Evolutionary conservation across 2,888 invertebrate species (phyloP).

Genomic region (Lasioglossum vierecki): DNA sequence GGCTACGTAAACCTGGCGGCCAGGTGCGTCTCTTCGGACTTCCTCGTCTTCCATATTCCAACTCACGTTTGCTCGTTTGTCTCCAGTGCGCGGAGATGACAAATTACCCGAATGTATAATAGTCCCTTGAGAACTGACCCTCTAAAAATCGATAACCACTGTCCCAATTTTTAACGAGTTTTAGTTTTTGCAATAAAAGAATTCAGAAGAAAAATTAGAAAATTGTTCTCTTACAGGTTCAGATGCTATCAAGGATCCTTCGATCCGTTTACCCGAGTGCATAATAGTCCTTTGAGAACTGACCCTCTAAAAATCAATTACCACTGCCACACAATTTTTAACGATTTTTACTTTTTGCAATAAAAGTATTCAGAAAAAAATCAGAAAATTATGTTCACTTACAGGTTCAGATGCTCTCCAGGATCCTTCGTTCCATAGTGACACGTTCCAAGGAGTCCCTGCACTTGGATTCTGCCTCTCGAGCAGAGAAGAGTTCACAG

Average conservation of each 20-base stretch:
- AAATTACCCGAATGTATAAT: not conserved
- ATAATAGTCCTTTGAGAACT: not conserved
- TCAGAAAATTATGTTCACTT: not conserved
- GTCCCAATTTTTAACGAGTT: not conserved
- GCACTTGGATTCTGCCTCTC: constrained; percentile 15
- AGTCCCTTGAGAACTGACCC: not conserved
- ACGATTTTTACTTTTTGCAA: not conserved
- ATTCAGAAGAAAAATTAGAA: not conserved
- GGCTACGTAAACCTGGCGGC: constrained; percentile 1
- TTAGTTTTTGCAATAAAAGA: not conserved
- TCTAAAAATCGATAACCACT: not conserved
- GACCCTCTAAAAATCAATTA: not conserved
- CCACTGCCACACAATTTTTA: not conserved
- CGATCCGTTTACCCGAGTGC: not conserved
- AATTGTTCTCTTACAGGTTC: not conserved
- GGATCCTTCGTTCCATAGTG: constrained; percentile 24
- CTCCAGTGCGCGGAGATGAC: not conserved
- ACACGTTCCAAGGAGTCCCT: constrained; percentile 28
- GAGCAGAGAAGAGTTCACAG: constrained; percentile 16
- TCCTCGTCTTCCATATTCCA: not conserved
- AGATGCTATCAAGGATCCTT: constrained; percentile 16
- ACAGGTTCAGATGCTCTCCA: not conserved
- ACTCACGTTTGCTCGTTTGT: not conserved
- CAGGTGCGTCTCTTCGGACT: constrained; percentile 22
- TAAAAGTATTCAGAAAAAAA: not conserved